Evolutionary conservation across 2,888 invertebrate genomes (phyloP).

Genomic region (Coronaproctus castanopsis): DNA sequence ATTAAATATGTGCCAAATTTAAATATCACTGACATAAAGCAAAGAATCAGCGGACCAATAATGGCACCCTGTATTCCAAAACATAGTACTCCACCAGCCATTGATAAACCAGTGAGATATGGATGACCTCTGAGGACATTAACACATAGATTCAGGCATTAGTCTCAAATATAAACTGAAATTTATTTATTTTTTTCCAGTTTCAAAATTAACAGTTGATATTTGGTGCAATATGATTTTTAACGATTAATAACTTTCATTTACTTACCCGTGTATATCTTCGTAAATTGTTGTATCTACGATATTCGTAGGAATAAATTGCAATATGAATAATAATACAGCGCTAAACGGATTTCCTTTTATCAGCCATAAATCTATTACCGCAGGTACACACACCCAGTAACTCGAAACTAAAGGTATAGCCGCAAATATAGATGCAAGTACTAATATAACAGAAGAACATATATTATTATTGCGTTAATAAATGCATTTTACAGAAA

Average conservation of each 20-base stretch:
- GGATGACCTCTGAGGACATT: slow-evolving; percentile 57
- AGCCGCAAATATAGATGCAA: slow-evolving; percentile 83
- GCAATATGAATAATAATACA: slow-evolving; percentile 54
- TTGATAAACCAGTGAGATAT: slow-evolving; percentile 86
- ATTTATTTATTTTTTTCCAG: too few species aligned
- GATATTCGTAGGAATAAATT: slow-evolving; percentile 75
- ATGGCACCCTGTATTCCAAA: slow-evolving; percentile 92
- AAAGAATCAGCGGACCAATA: slow-evolving; percentile 83
- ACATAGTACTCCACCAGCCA: slow-evolving; percentile 95
- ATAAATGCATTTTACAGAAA: neutral
- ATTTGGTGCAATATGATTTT: too few species aligned
- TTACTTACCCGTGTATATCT: slow-evolving; percentile 87
- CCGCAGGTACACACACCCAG: slow-evolving; percentile 83
- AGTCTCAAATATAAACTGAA: too few species aligned
- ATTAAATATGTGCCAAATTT: slow-evolving; percentile 56
- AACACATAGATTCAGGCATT: too few species aligned
- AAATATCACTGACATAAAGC: slow-evolving; percentile 79
- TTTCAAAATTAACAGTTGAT: too few species aligned
- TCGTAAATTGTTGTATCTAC: slow-evolving; percentile 91
- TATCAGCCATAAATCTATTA: slow-evolving; percentile 83
- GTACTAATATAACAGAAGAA: slow-evolving; percentile 30
- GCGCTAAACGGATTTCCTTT: slow-evolving; percentile 69
- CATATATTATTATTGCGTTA: neutral
- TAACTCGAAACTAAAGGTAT: slow-evolving; percentile 92
- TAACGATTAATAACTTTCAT: too few species aligned